Evolutionary conservation across 2,113 vertebrate species (phyloP), one percentile per base, ranked within the genome.

Genomic region (Oncorhynchus tshawytscha): DNA sequence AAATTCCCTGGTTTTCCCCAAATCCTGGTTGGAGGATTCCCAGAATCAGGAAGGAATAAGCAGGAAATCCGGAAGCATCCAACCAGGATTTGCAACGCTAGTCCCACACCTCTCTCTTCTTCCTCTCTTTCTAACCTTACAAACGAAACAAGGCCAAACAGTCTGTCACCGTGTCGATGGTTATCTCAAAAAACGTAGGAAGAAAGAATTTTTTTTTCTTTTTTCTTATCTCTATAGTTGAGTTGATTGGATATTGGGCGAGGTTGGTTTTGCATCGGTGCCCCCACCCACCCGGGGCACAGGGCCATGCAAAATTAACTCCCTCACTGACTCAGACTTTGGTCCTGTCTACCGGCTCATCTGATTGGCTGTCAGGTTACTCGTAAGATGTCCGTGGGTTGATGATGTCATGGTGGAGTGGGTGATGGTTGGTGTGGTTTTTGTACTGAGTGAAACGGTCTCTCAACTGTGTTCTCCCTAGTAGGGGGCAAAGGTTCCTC

Each of bases 361-460:
- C 11, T 59, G 34, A 75, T 82, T 78, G 72, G 76, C 67, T 54
- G 64, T 15, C 15, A 3, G 29, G 20, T 20, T 8, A 5, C 72
- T 82, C 76, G 73, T 72, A 78, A 78, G 72, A 82, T 79, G 18
- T 51, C 25, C 4, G 22, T 67, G 24, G 45, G 45, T 31, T 15
- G 57, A 24, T 24, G 59, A 73, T 31, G 72, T 82, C 75, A 71
- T 71, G 15, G 16, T 54, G 45, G 8, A 66, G 25, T 54, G 60
- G 59, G 27, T 51, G 13, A 45, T 12, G 11, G 51, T 70, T 70
- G 11, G 24, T 68, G 73, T 24, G 2, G 29, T 73, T 27, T 29
- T 11, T 45, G 39, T 9, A 45, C 9, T 11, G 39, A 11, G 39
- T 45, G 39, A 57, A 57, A 27, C 70, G 5, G 69, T 8, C 15